Evolutionary conservation across 2,888 invertebrate species (phyloP), one percentile per base, ranked within the genome.

Genomic region (Rhagophthalmus giganteus): DNA sequence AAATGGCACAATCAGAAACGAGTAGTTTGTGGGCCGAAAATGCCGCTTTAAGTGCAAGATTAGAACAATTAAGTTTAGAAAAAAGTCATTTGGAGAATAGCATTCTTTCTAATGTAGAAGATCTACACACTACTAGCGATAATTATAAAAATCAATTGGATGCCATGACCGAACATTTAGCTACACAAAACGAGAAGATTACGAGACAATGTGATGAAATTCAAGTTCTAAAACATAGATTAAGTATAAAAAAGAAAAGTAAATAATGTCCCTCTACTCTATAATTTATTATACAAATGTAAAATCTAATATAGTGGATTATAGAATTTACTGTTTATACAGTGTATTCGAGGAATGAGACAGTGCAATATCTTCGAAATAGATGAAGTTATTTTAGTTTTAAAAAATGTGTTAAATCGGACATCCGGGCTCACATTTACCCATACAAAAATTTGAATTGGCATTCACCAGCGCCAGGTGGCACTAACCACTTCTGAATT

Each of bases 181-280:
- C 87, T 10, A 82, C 83, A 39, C 82, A 88, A 79, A 88, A 88
- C 75, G 94, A 94, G 62, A 93, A 91, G 76, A 81, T 96, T 35
- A 85, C 94, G 12, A 75, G 76, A 41, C 90, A 91, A 68, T 86
- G 88, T 69, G 91, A 92, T 74, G 82, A 87, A 70, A 87, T 91
- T 60, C 85, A 89, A 61, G 79, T 80, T 56, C 74, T 88, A 20
- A 81, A 81, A 61, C 85, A 84, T 66, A 82, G 82, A 69, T 58
- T 73, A 41, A 48, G 56, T 15, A 37, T 46, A 13, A 70, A 61
- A 49, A 70, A 70, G 48, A 68, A 64, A 62, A 34, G 13, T 16
- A n/a, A n/a, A n/a, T n/a, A n/a, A n/a, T n/a, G n/a, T n/a, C n/a
- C n/a, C n/a, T n/a, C n/a, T n/a, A n/a, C n/a, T n/a, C n/a, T n/a